Evolutionary conservation across 2,797 vertebrate species (phyloP).

Genomic region (Sternotherus odoratus): DNA sequence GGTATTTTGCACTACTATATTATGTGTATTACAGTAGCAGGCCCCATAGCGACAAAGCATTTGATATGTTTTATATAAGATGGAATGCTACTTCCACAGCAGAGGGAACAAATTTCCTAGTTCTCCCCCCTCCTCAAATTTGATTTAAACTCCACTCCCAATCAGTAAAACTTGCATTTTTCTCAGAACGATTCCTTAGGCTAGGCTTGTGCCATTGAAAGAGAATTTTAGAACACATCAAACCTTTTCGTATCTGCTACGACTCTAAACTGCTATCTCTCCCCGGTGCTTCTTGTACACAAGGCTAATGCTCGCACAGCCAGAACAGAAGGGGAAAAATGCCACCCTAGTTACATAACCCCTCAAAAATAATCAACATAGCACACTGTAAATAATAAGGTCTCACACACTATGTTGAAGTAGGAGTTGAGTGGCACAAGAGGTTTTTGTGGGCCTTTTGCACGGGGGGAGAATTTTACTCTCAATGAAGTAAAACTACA

Average conservation of each 20-base stretch:
- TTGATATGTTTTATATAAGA: neutral
- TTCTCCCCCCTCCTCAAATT: neutral
- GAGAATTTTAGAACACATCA: too few species aligned
- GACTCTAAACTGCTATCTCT: neutral
- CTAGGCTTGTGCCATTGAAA: neutral
- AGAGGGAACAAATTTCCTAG: neutral
- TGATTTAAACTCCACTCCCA: neutral
- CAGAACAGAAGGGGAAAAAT: neutral
- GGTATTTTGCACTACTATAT: neutral
- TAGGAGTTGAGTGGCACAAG: neutral
- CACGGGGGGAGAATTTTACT: neutral
- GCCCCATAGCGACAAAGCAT: neutral
- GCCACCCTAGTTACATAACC: neutral
- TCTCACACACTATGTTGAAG: neutral
- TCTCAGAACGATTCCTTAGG: neutral
- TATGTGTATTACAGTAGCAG: conserved; percentile 38
- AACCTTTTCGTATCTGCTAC: neutral
- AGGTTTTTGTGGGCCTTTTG: neutral
- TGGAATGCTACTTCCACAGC: neutral
- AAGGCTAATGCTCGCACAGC: neutral
- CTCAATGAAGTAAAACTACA: conserved; percentile 18
- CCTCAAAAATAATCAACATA: neutral
- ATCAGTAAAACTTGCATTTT: neutral
- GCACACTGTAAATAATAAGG: neutral
- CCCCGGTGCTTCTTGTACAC: neutral